Conservation (phyloP, 2,888 invertebrate genomes). For the Encarsia formosa region DNA sequence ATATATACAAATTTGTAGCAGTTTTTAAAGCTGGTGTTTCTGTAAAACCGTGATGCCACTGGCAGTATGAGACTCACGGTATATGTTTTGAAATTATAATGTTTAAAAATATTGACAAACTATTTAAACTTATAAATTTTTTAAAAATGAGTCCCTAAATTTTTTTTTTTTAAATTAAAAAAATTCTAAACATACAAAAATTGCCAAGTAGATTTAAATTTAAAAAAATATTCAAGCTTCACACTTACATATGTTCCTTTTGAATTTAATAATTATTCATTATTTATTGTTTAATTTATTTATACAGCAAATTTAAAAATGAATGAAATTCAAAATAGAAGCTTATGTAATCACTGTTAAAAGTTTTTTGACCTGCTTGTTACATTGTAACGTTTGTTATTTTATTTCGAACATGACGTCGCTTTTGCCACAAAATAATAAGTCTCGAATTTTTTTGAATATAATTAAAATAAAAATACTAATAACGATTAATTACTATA, state of each 20-base stretch:
- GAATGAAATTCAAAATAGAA: background rate
- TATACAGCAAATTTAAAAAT: too few species aligned
- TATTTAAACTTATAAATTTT: slow-evolving; percentile 3
- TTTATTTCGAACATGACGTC: too few species aligned
- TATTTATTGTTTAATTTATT: too few species aligned
- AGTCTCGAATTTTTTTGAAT: slow-evolving; percentile 1
- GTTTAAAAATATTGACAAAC: slow-evolving; percentile 8
- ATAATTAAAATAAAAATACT: background rate
- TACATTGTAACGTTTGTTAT: slow-evolving; percentile 2
- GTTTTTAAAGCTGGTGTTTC: slow-evolving; percentile 32
- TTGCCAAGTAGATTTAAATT: background rate
- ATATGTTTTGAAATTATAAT: slow-evolving; percentile 17
- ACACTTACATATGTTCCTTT: background rate
- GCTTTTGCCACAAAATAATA: too few species aligned
- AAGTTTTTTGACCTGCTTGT: background rate
- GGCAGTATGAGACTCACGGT: slow-evolving; percentile 29
- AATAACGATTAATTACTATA: background rate
- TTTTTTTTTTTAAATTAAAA: background rate
- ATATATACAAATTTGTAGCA: slow-evolving; percentile 42
- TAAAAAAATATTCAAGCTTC: background rate
- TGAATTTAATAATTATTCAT: too few species aligned
- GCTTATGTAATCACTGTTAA: background rate
- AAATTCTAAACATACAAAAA: background rate
- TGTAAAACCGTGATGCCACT: slow-evolving; percentile 28
- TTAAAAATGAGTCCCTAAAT: too few species aligned